Percentiles rank a stretch among this genome's conserved stretches.
phyloP scores from a whole-genome alignment of 2,888 invertebrate species.

The Dorcus parallelipipedus region DNA sequence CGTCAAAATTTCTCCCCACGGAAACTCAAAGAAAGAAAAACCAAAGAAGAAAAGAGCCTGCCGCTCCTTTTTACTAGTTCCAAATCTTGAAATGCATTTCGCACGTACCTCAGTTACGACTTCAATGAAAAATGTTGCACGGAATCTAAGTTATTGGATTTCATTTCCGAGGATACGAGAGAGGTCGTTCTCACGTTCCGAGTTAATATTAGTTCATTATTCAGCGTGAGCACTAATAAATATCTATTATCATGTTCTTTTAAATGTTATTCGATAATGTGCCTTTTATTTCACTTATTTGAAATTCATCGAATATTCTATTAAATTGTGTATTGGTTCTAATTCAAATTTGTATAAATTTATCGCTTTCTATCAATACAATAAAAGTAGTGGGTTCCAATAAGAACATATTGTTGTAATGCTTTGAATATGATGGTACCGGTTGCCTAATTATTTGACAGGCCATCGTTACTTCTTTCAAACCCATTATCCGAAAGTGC shows the following conservation, averaged over 20 bases:
- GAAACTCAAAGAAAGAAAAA: slow-evolving; percentile 7
- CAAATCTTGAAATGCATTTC: slow-evolving; percentile 26
- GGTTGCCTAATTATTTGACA: no score
- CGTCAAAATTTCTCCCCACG: slow-evolving; percentile 8
- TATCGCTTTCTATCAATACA: no score
- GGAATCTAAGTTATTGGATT: slow-evolving; percentile 45
- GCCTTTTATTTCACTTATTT: no score
- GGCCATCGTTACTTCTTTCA: no score
- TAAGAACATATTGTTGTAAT: no score
- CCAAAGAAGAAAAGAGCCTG: slow-evolving; percentile 3
- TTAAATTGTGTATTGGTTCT: no score
- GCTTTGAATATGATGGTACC: no score
- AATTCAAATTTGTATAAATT: no score
- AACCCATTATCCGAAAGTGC: no score
- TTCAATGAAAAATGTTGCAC: slow-evolving; percentile 40
- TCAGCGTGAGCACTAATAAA: slow-evolving; percentile 19
- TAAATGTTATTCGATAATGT: neutral
- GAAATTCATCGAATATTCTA: no score
- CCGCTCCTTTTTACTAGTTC: slow-evolving; percentile 10
- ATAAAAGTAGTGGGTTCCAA: no score
- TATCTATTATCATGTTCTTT: slow-evolving; percentile 13
- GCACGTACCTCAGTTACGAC: slow-evolving; percentile 43
- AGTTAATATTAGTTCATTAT: slow-evolving; percentile 33
- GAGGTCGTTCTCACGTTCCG: slow-evolving; percentile 44
- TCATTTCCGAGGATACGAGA: slow-evolving; percentile 41